Evolutionary conservation across 2,888 invertebrate species (phyloP).

Genomic region (Rhingia campestris): DNA sequence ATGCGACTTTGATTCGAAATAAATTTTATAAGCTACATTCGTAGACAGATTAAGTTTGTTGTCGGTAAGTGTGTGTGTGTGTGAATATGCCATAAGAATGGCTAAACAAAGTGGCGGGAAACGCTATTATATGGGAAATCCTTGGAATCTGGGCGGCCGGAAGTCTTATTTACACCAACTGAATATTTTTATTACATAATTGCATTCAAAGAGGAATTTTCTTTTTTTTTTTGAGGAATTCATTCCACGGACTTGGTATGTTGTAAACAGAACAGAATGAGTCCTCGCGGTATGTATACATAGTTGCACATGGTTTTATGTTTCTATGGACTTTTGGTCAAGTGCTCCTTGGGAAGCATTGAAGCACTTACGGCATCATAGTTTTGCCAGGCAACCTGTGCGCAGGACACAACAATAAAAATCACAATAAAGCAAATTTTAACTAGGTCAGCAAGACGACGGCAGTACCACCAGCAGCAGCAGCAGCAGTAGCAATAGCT

Average conservation of each 20-base stretch:
- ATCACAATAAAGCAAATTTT: slow-evolving; percentile 69
- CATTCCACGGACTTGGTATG: slow-evolving; percentile 20
- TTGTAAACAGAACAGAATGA: slow-evolving; percentile 27
- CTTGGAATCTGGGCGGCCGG: slow-evolving; percentile 62
- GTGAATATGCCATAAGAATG: slow-evolving; percentile 29
- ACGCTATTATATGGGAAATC: slow-evolving; percentile 39
- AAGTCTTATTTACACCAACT: slow-evolving; percentile 47
- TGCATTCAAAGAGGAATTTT: slow-evolving; percentile 39
- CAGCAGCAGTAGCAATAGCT: slow-evolving; percentile 47
- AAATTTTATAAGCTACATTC: slow-evolving; percentile 47
- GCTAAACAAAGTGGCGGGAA: slow-evolving; percentile 60
- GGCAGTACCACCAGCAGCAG: slow-evolving; percentile 43
- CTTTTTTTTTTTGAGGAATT: too few relatives aligned
- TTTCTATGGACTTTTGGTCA: slow-evolving; percentile 68
- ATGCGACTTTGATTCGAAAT: slow-evolving; percentile 42
- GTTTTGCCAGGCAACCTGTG: slow-evolving; percentile 55
- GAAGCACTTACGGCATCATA: slow-evolving; percentile 58
- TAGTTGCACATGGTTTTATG: slow-evolving; percentile 58
- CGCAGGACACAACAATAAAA: slow-evolving; percentile 74
- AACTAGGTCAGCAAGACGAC: slow-evolving; percentile 71
- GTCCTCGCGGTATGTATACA: slow-evolving; percentile 39
- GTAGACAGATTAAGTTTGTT: slow-evolving; percentile 32
- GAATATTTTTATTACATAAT: slow-evolving; percentile 50
- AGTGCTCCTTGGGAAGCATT: slow-evolving; percentile 64
- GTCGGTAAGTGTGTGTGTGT: background rate